Base-by-base conservation (phyloP, 1,140 invertebrate species). In the Lutraria rhynchaena region DNA sequence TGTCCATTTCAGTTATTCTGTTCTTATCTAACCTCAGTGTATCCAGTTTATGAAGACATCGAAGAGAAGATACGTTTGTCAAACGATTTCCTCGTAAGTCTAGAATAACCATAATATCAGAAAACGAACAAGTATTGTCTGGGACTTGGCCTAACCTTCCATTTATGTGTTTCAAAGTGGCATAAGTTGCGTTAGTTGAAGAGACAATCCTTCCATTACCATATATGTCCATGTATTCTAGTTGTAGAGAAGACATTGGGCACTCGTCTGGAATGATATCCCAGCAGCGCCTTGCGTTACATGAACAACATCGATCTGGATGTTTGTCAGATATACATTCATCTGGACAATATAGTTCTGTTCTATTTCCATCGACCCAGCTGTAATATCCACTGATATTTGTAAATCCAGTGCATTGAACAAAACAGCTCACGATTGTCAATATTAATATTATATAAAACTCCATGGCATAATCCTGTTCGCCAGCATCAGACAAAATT, bases 341-440 rank as follows among this genome's bases (percentile, higher is more conserved):
- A 5, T 74, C 70, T 3, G 70, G 70, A 51, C 70, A 74, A 74
- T 60, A 74, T 22, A 74, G 27, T 2, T 44, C 53, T 13, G 67
- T 19, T 4, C 29, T 55, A 37, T 65, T 65, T 5, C 37, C 61
- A 7, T 5, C 5, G 15, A 5, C 15, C 67, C 51, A 51, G 51
- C 33, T 51, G 11, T 44, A 46, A 44, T 70, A 70, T 33, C 67
- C 67, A 41, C 15, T 41, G 15, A 41, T 41, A 41, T 15, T 41
- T 5, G 5, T 41, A 7, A 41, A 41, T 7, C 37, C 15, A 41
- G 5, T 7, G 15, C 37, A 41, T 5, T 41, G 5, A 41, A 41
- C 37, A 41, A 5, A 41, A 41, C n/a, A n/a, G n/a, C n/a, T n/a
- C n/a, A n/a, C n/a, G n/a, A n/a, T n/a, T n/a, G n/a, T n/a, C n/a